Evolutionary conservation across 2,113 vertebrate genomes (phyloP), one percentile per base, ranked within the genome.

Genomic region (Ia io): DNA sequence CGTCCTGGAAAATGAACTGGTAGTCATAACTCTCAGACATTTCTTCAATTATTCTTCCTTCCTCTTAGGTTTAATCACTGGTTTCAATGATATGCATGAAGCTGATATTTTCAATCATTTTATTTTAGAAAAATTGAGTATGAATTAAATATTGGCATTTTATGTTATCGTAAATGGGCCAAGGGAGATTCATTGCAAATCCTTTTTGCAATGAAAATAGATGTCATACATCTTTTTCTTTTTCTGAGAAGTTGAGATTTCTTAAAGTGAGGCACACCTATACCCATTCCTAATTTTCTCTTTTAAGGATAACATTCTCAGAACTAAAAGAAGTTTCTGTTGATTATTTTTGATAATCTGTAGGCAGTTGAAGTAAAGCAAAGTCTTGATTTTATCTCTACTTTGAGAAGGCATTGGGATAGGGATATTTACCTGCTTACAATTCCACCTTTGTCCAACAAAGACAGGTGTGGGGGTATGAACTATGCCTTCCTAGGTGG

Each of bases 191-290:
- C 71, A 35, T n/a, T n/a, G n/a, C 37, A 22, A 80, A 71, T 42
- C 20, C 18, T 63, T 84, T 77, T 71, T 23, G 40, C 70, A 84
- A 84, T 49, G 3, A 77, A 91, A 69, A 44, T 42, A 70, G 51
- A 0, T 70, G 59, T 71, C 32, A 32, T 71, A 22, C 9, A 30
- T 65, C 32, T 85, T 70, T 11, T 17, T 67, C 17, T 63, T 87
- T 84, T 87, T 74, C 67, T 92, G 35, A 63, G 40, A 67, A 51
- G 20, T 32, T 89, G 84, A 92, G 63, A 59, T 95, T 94, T 67
- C 88, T 93, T 85, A 78, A 96, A 67, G 20, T 69, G 63, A 90
- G 32, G 22, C 28, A 87, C 13, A 49, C 35, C 25, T 51, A 2
- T 76, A 77, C 22, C 1, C 32, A 76, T 77, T 85, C 18, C 8